A percentile compares a stretch with the other conserved stretches of the same genome.
These are phyloP conservation scores for Cephalopterus ornatus DNA, from an alignment of 2,113 vertebrate species.

Conservation along the genomic window DNA sequence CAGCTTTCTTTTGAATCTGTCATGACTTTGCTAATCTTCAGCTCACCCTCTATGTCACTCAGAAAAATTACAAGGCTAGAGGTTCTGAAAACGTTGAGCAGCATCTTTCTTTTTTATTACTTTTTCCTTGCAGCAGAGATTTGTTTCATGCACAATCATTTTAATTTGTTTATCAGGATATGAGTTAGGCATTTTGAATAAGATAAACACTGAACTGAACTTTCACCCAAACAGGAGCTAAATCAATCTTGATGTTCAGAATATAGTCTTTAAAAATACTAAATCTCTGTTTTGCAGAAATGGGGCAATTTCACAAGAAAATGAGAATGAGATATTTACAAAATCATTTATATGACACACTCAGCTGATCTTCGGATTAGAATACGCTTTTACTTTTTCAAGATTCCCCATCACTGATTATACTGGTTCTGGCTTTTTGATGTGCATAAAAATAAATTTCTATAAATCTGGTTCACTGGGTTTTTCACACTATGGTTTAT, in stretches of 20 bases:
- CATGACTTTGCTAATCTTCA: slow-evolving; percentile 33
- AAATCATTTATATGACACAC: neutral
- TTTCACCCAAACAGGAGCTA: neutral
- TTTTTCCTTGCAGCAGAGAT: slow-evolving; percentile 10
- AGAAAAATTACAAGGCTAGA: slow-evolving; percentile 20
- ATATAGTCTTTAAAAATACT: neutral
- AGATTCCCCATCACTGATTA: neutral
- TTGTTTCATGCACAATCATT: slow-evolving; percentile 14
- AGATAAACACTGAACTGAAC: slow-evolving; percentile 4
- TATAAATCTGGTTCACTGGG: neutral
- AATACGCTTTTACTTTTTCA: neutral
- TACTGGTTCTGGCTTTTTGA: neutral
- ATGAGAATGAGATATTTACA: neutral
- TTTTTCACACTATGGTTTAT: neutral
- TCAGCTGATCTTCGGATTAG: neutral
- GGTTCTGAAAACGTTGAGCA: neutral
- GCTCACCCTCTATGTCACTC: neutral
- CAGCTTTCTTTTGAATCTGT: neutral
- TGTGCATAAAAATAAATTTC: neutral
- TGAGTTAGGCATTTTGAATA: neutral
- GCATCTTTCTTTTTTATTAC: neutral
- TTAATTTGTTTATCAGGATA: slow-evolving; percentile 23
- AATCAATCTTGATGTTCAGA: neutral
- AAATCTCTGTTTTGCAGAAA: neutral
- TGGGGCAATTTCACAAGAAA: neutral